These are phyloP conservation scores for Pteria penguin DNA, from an alignment of 2,888 invertebrate species.

Conservation along the genomic window DNA sequence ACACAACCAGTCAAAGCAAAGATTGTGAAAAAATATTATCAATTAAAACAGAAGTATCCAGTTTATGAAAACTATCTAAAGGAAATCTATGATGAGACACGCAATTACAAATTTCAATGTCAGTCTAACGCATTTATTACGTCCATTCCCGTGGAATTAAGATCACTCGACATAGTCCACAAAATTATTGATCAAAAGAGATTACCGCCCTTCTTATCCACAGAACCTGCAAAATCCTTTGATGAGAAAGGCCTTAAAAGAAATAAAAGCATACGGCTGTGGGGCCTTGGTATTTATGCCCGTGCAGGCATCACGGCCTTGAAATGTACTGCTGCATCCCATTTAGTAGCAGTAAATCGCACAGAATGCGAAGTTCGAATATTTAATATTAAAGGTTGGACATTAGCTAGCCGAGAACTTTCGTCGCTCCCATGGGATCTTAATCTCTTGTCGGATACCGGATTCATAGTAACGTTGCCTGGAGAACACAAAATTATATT, in stretches of 20 bases:
- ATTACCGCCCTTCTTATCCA: constrained; percentile 21
- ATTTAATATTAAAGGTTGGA: constrained; percentile 8
- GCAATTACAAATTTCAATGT: neutral
- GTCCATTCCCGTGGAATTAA: neutral
- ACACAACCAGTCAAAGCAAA: neutral
- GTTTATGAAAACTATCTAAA: constrained; percentile 20
- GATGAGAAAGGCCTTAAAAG: neutral
- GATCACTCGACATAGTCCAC: neutral
- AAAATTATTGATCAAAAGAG: neutral
- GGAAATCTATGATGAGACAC: constrained; percentile 18
- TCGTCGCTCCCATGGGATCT: constrained; percentile 27
- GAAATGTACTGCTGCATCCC: constrained; percentile 2
- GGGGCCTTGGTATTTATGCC: constrained; percentile 9
- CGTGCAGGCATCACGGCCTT: constrained; percentile 18
- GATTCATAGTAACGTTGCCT: constrained; percentile 19
- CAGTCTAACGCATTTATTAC: neutral
- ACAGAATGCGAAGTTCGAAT: constrained; percentile 21
- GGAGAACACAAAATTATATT: constrained; percentile 24
- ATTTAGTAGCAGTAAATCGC: constrained; percentile 10
- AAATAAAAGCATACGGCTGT: neutral
- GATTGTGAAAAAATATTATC: constrained; percentile 8
- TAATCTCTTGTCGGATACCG: constrained; percentile 12
- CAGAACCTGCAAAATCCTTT: neutral
- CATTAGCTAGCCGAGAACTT: constrained; percentile 2
- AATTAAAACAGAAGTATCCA: constrained; percentile 3